These are phyloP conservation scores for Micrastur ruficollis DNA, from an alignment of 2,797 vertebrate genomes.

Conservation along the genomic window DNA sequence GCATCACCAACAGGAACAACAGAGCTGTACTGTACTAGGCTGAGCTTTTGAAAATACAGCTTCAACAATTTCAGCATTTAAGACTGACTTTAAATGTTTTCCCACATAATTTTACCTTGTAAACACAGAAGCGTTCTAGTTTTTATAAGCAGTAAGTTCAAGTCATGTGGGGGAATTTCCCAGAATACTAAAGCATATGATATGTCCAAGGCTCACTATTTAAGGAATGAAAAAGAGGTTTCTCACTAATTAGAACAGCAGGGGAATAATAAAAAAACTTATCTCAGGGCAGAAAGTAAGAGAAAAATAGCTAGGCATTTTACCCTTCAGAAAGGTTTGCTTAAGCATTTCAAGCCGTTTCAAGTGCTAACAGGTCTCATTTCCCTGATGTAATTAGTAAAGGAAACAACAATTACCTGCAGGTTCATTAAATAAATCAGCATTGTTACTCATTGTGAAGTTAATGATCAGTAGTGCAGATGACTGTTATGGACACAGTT, in stretches of 20 bases:
- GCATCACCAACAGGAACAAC: neutral
- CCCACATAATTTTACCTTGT: neutral
- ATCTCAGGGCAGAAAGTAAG: neutral
- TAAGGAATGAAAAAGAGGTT: constrained; percentile 11
- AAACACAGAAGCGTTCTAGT: neutral
- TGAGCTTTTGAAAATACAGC: neutral
- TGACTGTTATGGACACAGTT: constrained; percentile 47
- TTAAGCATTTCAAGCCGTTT: constrained; percentile 1
- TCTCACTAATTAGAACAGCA: neutral
- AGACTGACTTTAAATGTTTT: neutral
- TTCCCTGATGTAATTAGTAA: constrained; percentile 66
- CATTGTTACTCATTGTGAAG: constrained; percentile 54
- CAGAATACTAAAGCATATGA: neutral
- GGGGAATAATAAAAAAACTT: constrained; percentile 1
- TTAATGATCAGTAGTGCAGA: constrained; percentile 69
- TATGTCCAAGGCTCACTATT: neutral
- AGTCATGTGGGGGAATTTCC: neutral
- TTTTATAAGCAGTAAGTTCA: neutral
- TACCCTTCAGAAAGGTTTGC: constrained; percentile 16
- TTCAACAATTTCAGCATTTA: neutral
- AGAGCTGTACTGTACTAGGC: neutral
- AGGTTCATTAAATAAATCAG: constrained; percentile 71
- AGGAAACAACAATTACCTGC: constrained; percentile 64
- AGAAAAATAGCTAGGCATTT: constrained; percentile 3
- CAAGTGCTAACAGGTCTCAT: constrained; percentile 45